A percentile compares a stretch with the other conserved stretches of the same genome.
These are phyloP conservation scores for Uropetala carovei DNA, from an alignment of 2,888 invertebrate species.

Conservation along the genomic window DNA sequence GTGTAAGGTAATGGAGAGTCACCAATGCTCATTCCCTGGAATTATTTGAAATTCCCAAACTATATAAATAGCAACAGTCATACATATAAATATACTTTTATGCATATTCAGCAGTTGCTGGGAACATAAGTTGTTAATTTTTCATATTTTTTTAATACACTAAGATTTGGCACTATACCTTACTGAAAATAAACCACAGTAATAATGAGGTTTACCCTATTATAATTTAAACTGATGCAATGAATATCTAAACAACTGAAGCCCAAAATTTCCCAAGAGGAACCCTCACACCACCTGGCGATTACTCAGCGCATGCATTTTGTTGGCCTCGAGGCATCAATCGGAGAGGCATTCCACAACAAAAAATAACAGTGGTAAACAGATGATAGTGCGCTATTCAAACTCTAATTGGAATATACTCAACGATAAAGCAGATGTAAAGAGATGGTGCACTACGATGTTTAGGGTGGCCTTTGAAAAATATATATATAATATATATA, in stretches of 20 bases:
- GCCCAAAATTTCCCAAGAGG: conserved; percentile 56
- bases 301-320: conserved; percentile 64
- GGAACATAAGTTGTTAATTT: not conserved
- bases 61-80: not conserved
- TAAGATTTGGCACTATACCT: not conserved
- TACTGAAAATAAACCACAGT: not conserved
- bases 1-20: conserved; percentile 44
- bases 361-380: conserved; percentile 64
- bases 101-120: not conserved
- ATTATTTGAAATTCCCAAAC: not conserved
- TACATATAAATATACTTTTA: not conserved
- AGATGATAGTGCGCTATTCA: conserved; percentile 61
- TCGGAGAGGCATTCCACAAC: conserved; percentile 64
- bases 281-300: conserved; percentile 64
- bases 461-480: conserved; percentile 52
- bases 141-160: not conserved
- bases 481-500: conserved; percentile 45
- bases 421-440: conserved; percentile 62
- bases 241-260: not conserved
- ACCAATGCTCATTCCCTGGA: conserved; percentile 5
- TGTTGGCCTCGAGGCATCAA: conserved; percentile 64
- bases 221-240: not conserved
- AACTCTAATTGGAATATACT: conserved; percentile 62
- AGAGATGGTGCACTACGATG: conserved; percentile 59
- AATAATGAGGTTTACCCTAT: not conserved